Evolutionary conservation across 2,797 vertebrate species (phyloP).

Genomic region (Meriones psammophilus): DNA sequence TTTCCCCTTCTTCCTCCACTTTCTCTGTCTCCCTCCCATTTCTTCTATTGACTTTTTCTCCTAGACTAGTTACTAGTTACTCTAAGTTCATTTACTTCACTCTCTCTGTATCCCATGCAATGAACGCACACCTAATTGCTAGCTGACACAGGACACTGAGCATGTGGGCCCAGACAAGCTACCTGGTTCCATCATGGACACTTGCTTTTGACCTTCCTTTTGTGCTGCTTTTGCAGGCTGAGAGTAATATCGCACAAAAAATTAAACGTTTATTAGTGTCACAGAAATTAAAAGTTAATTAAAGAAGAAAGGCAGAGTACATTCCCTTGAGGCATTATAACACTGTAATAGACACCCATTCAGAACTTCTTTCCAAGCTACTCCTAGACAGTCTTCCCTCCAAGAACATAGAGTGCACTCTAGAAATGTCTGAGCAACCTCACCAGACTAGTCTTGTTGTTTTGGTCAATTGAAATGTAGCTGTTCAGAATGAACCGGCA

Average conservation of each 20-base stretch:
- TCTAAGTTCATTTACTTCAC: not conserved
- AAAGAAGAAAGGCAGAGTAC: slow-evolving; percentile 55
- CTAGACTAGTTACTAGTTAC: not conserved
- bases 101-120: not conserved
- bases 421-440: not conserved
- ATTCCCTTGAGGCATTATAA: slow-evolving; percentile 46
- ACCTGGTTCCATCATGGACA: not conserved
- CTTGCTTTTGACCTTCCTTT: not conserved
- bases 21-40: no score
- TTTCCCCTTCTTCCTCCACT: no score
- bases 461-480: not conserved
- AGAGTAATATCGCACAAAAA: not conserved
- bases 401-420: not conserved
- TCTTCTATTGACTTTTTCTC: not conserved
- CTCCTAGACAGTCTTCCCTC: not conserved
- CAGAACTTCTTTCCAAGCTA: slow-evolving; percentile 15
- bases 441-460: not conserved
- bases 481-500: not conserved
- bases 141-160: not conserved
- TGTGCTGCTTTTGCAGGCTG: not conserved
- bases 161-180: not conserved
- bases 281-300: slow-evolving; percentile 63
- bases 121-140: not conserved
- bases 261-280: not conserved
- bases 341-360: slow-evolving; percentile 39